Base-by-base conservation (phyloP, 2,888 invertebrate genomes). In the Andrena bicolor region DNA sequence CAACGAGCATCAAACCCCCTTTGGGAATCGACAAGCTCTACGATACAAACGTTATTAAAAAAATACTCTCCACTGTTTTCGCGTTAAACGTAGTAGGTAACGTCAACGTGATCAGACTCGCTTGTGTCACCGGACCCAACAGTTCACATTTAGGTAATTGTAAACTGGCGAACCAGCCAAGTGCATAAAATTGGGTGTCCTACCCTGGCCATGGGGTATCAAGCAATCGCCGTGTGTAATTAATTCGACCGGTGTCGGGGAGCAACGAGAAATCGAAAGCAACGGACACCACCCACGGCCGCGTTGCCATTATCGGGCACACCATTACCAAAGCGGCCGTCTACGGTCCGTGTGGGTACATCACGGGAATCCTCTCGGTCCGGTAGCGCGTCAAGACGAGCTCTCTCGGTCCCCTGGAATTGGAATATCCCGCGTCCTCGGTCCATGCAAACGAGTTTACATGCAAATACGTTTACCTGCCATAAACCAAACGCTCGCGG, bases 391-490 rank as follows among this genome's bases (percentile, higher is more conserved):
- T 78, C 83, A 83, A 83, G 78, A 83, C 69, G 82, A 60, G 61
- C 74, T 64, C 72, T 35, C 35, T 70, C 68, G 83, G 83, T 80
- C 72, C 79, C 64, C 64, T 71, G 88, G 69, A 82, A 88, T 88
- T 87, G 84, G 80, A 84, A 86, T 84, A 81, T 83, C 56, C 41
- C 70, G 84, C 84, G 74, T 84, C 79, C 73, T 66, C 56, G 76
- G 76, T 63, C 65, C 72, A 76, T 80, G 83, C 82, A 88, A 87
- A 82, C 88, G 84, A 88, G 86, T 87, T 87, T 88, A 82, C 86
- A 88, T 88, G 88, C 86, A 88, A 87, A 87, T 87, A 84, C 87
- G 78, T 80, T 84, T 78, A 79, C 77, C 79, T 74, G 87, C 78
- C 87, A 77, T 87, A 87, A 87, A 87, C 85, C 87, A 82, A 85